Evolutionary conservation across 2,888 invertebrate species (phyloP).

Genomic region (Amphipoea lucens): DNA sequence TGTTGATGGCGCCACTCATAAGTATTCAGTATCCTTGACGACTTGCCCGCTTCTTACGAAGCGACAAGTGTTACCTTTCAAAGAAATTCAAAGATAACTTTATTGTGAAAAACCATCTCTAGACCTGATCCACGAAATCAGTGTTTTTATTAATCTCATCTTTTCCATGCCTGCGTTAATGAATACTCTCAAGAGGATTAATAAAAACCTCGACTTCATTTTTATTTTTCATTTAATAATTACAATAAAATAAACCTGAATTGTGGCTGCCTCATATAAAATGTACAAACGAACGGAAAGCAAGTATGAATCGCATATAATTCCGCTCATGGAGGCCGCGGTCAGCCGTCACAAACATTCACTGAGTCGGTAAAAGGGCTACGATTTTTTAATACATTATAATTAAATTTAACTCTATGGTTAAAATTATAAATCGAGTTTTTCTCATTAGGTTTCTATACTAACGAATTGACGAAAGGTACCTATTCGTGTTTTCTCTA

Average conservation of each 20-base stretch:
- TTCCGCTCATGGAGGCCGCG: conserved; percentile 12
- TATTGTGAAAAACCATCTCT: not conserved
- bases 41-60: not conserved
- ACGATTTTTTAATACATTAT: conserved; percentile 21
- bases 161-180: not conserved
- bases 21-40: not conserved
- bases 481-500: too few species aligned
- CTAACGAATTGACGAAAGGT: too few species aligned
- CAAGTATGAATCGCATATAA: conserved; percentile 31
- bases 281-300: conserved; percentile 41
- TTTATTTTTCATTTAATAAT: not conserved
- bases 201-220: not conserved
- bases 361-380: conserved; percentile 11
- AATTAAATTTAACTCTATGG: not conserved
- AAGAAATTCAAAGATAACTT: not conserved
- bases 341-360: conserved; percentile 42
- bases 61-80: not conserved
- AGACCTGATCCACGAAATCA: not conserved
- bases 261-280: conserved; percentile 28
- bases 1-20: not conserved
- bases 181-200: not conserved
- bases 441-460: not conserved
- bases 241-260: conserved; percentile 22
- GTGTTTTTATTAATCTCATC: not conserved
- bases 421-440: not conserved